A percentile compares a stretch with the other conserved stretches of the same genome.
Evolutionary conservation across 1,140 invertebrate genomes (phyloP).

Genomic region (Apis laboriosa): DNA sequence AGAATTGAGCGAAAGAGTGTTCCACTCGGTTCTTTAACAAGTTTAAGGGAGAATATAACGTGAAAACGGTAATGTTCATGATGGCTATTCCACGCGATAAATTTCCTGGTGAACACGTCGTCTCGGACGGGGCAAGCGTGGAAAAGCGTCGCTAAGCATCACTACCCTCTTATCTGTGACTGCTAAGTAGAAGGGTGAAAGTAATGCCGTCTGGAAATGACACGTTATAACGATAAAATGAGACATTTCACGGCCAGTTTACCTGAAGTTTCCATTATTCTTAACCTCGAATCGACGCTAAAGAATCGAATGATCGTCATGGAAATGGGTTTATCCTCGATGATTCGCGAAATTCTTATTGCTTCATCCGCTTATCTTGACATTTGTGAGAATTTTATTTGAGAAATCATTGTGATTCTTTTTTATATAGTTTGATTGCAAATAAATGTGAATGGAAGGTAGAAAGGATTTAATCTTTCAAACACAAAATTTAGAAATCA

Average conservation of each 20-base stretch:
- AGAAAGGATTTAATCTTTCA: no score
- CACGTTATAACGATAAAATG: constrained; percentile 18
- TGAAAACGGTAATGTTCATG: constrained; percentile 20
- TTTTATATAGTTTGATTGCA: no score
- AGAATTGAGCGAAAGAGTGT: not conserved
- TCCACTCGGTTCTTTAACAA: constrained; percentile 10
- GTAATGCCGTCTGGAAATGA: constrained; percentile 18
- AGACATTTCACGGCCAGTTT: constrained; percentile 19
- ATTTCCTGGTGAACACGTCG: not conserved
- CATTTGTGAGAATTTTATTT: not conserved
- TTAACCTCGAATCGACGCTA: not conserved
- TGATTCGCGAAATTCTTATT: not conserved
- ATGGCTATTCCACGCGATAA: constrained; percentile 1
- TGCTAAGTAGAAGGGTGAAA: constrained; percentile 19
- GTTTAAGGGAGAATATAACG: constrained; percentile 3
- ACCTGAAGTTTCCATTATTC: not conserved
- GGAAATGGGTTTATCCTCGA: not conserved
- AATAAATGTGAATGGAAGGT: no score
- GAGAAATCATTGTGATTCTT: not conserved
- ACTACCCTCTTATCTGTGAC: constrained; percentile 26
- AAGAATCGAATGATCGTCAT: not conserved
- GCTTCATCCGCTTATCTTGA: not conserved
- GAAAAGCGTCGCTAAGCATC: not conserved
- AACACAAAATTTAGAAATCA: no score
- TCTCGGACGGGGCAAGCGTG: not conserved